Evolutionary conservation across 2,888 invertebrate genomes (phyloP).

Genomic region (Nemotelus nigrinus): DNA sequence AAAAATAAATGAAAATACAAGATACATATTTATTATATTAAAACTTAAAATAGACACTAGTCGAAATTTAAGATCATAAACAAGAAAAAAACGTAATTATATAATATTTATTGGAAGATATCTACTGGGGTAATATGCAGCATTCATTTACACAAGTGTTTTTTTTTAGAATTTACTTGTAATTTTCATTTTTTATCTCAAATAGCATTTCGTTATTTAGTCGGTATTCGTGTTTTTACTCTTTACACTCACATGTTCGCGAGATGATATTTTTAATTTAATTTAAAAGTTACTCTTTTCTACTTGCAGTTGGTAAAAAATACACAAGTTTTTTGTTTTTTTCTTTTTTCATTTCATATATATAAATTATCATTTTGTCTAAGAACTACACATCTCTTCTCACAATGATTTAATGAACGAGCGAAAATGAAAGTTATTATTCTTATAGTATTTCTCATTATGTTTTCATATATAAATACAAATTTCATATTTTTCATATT

Average conservation of each 20-base stretch:
- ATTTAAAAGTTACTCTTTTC: conserved; percentile 15
- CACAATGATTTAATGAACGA: conserved; percentile 4
- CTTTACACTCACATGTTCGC: too few relatives aligned
- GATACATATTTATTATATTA: neutral
- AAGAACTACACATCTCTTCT: conserved; percentile 4
- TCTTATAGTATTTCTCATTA: conserved; percentile 15
- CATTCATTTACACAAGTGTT: neutral
- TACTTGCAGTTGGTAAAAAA: conserved; percentile 28
- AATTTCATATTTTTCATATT: neutral
- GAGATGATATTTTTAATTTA: conserved; percentile 21
- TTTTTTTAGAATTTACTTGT: conserved; percentile 26
- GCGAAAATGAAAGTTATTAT: conserved; percentile 9
- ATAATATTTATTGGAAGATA: conserved; percentile 22
- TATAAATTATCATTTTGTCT: conserved; percentile 31
- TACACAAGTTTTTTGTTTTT: conserved; percentile 12
- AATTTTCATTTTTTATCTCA: neutral
- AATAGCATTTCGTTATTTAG: neutral
- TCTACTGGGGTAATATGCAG: conserved; percentile 28
- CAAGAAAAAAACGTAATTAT: conserved; percentile 4
- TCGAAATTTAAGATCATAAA: neutral
- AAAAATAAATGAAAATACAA: conserved; percentile 13
- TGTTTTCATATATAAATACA: conserved; percentile 23
- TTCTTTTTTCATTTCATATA: too few relatives aligned
- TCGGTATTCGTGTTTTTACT: too few relatives aligned
- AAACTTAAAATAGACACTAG: conserved; percentile 12